phyloP scores from a whole-genome alignment of 2,797 vertebrate genomes.

The Alcedo quadribrachys region DNA sequence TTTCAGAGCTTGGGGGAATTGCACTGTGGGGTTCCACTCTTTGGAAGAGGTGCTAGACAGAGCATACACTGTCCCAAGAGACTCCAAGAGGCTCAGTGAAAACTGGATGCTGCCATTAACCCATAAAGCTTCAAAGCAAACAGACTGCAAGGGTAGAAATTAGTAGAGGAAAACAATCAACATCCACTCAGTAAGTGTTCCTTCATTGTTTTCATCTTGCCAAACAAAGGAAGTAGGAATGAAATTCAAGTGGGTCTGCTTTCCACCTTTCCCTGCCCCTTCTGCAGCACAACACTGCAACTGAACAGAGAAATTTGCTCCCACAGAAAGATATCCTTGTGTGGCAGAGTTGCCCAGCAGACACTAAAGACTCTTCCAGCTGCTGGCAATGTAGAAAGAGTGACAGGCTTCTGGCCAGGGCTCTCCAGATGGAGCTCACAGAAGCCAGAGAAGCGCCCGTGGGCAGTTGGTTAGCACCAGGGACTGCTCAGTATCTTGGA shows the following conservation, averaged over 20 bases:
- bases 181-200: background rate
- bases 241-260: slow-evolving; percentile 5
- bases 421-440: background rate
- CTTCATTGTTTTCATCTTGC: background rate
- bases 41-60: background rate
- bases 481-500: background rate
- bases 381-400: background rate
- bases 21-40: background rate
- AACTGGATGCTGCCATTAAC: background rate
- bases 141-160: background rate
- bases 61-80: background rate
- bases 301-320: background rate
- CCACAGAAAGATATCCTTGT: background rate
- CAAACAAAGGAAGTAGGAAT: background rate
- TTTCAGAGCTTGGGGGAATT: background rate
- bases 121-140: background rate
- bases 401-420: background rate
- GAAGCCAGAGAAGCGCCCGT: background rate
- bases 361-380: background rate
- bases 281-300: background rate
- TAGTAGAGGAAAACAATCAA: background rate
- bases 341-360: background rate
- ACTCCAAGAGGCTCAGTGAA: background rate
- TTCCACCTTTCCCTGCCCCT: background rate
- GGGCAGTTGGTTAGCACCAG: background rate